These are phyloP conservation scores for Paracanthobrama guichenoti DNA, from an alignment of 2,113 vertebrate species.

Conservation along the genomic window DNA sequence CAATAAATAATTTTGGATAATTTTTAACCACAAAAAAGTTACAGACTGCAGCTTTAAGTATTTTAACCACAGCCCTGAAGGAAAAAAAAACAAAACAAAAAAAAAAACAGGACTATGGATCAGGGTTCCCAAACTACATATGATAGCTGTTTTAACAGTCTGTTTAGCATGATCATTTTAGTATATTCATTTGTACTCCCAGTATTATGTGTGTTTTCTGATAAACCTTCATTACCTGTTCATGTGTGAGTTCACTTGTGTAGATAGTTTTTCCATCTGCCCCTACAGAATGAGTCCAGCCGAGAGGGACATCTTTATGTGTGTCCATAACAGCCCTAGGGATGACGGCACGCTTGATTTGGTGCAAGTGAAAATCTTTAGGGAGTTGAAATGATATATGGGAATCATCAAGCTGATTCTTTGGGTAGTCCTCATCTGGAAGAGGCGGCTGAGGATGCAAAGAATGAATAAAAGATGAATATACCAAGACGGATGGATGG, in stretches of 20 bases:
- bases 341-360: constrained; percentile 49
- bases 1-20: no score
- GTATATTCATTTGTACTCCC: not conserved
- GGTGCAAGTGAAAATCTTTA: constrained; percentile 62
- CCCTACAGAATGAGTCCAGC: constrained; percentile 68
- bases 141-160: not conserved
- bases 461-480: not conserved
- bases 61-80: no score
- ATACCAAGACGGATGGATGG: not conserved
- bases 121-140: no score
- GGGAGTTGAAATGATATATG: not conserved
- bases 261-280: constrained; percentile 64
- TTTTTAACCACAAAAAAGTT: no score
- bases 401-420: not conserved
- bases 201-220: no score
- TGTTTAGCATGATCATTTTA: not conserved
- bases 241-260: constrained; percentile 61
- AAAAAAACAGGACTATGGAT: no score
- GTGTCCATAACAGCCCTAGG: constrained; percentile 60
- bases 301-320: not conserved
- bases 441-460: constrained; percentile 80
- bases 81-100: no score
- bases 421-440: constrained; percentile 83
- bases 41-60: no score
- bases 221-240: constrained; percentile 67